Evolutionary conservation across 2,888 invertebrate species (phyloP).

Genomic region (Falcaria lacertinaria): DNA sequence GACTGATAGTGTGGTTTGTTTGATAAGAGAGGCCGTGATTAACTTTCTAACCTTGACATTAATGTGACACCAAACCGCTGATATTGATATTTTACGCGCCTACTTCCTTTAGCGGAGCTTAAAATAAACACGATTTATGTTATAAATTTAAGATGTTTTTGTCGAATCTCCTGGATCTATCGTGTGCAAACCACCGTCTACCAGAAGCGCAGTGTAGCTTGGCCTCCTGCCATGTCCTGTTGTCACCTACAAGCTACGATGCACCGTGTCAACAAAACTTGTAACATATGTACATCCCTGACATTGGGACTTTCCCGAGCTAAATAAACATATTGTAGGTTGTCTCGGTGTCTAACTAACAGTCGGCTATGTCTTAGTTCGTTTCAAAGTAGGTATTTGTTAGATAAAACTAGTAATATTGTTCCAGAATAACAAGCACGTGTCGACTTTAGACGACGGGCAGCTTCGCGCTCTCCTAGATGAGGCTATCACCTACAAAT

Average conservation of each 20-base stretch:
- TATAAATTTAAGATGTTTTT: no score
- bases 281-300: no score
- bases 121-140: no score
- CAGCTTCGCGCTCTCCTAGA: conserved; percentile 88
- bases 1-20: conserved; percentile 5
- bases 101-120: no score
- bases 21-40: conserved; percentile 36
- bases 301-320: no score
- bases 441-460: conserved; percentile 85
- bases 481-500: conserved; percentile 91
- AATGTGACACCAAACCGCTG: conserved; percentile 19
- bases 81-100: background rate
- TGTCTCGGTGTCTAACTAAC: no score
- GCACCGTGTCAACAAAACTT: background rate
- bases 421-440: conserved; percentile 69
- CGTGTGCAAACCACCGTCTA: background rate
- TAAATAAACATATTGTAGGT: no score
- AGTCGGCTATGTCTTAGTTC: no score
- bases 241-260: background rate
- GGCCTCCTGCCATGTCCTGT: background rate
- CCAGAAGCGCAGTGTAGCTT: background rate
- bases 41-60: conserved; percentile 46
- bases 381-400: no score
- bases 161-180: background rate
- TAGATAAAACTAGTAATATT: no score